These are phyloP conservation scores for Psilopogon haemacephalus DNA, from an alignment of 2,113 vertebrate species.

Conservation along the genomic window DNA sequence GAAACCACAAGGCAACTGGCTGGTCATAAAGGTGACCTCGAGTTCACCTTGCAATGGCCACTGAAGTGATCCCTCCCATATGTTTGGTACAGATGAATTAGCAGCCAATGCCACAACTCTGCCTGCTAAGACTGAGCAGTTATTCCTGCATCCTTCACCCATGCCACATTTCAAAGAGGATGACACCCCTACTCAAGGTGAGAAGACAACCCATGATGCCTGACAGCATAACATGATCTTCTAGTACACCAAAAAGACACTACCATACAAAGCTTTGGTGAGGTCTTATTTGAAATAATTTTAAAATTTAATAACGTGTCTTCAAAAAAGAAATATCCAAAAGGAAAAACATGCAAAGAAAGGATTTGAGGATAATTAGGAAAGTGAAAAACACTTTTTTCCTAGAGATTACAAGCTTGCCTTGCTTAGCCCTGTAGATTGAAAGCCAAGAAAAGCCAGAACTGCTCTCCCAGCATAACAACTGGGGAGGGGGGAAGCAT, in stretches of 20 bases:
- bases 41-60: background rate
- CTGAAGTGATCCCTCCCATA: accelerated
- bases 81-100: background rate
- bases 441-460: background rate
- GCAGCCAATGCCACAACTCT: background rate
- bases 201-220: background rate
- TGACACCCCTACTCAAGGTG: background rate
- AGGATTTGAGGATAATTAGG: background rate
- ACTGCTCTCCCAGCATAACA: background rate
- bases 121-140: background rate
- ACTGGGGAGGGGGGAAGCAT: background rate
- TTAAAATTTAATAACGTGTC: background rate
- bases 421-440: background rate
- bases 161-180: background rate
- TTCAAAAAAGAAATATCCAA: background rate
- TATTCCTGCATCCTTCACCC: background rate
- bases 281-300: background rate
- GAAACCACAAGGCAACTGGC: background rate
- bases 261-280: background rate
- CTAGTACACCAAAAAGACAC: background rate
- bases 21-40: background rate
- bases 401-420: background rate
- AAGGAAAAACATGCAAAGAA: background rate
- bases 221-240: background rate
- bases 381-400: background rate